These are phyloP conservation scores for Marcusenius ussheri DNA, from an alignment of 2,113 vertebrate species.

Conservation along the genomic window DNA sequence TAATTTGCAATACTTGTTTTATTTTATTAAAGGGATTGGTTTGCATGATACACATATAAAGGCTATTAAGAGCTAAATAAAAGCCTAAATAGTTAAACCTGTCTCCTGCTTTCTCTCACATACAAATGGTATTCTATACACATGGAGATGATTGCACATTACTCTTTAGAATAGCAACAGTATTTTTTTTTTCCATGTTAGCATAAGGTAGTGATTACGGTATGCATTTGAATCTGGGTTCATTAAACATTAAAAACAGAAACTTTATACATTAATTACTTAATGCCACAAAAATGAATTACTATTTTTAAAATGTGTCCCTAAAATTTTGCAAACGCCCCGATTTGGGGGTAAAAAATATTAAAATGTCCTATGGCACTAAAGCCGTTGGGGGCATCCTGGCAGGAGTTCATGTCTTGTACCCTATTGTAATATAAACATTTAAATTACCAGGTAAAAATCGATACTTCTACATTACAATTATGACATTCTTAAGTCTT, in stretches of 20 bases:
- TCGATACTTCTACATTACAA: neutral
- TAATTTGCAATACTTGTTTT: too few relatives aligned
- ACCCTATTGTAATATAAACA: neutral
- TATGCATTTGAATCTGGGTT: neutral
- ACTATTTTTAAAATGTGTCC: neutral
- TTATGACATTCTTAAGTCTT: neutral
- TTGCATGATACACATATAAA: neutral
- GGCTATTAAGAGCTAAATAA: neutral
- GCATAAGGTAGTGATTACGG: neutral
- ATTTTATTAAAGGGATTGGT: too few relatives aligned
- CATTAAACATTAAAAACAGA: neutral
- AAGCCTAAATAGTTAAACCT: neutral
- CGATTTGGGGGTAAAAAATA: neutral
- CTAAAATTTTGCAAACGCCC: neutral
- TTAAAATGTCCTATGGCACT: neutral
- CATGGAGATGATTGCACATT: neutral
- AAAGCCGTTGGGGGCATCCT: neutral
- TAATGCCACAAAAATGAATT: neutral
- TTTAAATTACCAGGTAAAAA: neutral
- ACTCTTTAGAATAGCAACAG: neutral
- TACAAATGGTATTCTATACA: neutral
- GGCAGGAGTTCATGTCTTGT: neutral
- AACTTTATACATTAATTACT: neutral
- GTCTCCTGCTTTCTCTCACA: neutral
- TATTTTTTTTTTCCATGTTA: neutral